Conservation (phyloP, 2,888 invertebrate genomes). For the Cosmia pyralina region DNA sequence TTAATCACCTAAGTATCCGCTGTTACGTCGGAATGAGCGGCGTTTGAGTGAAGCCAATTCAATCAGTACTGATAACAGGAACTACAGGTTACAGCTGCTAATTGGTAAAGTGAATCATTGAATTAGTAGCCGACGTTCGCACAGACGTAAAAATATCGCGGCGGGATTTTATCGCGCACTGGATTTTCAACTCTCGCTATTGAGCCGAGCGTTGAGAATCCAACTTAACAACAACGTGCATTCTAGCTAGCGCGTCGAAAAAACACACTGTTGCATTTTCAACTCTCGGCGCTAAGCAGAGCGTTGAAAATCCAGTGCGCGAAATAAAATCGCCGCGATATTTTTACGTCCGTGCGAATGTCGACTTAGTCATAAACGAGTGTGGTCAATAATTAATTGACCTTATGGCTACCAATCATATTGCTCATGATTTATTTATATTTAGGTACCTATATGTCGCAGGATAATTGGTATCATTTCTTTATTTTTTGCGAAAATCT, state of each 20-base stretch:
- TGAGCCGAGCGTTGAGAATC: too few species aligned
- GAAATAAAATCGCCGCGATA: too few species aligned
- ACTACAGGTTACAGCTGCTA: constrained; percentile 17
- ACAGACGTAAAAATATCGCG: too few species aligned
- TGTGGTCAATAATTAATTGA: constrained; percentile 37
- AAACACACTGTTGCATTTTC: too few species aligned
- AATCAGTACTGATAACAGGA: constrained; percentile 40
- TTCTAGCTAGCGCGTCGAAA: too few species aligned
- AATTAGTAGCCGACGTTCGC: too few species aligned
- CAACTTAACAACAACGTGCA: too few species aligned
- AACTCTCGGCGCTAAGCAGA: too few species aligned
- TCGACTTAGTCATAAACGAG: constrained; percentile 12
- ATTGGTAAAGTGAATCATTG: constrained; percentile 43
- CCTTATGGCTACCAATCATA: constrained; percentile 7
- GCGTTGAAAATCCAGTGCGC: too few species aligned
- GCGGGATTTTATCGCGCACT: too few species aligned
- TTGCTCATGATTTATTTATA: constrained; percentile 36
- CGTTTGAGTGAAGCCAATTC: constrained; percentile 39
- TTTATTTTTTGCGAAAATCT: neutral
- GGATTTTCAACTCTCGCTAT: too few species aligned
- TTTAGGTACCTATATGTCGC: neutral
- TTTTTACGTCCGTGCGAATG: too few species aligned
- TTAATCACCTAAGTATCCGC: constrained; percentile 3
- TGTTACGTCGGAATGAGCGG: neutral
- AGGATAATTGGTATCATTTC: neutral